Evolutionary conservation across 2,797 vertebrate genomes (phyloP).

Genomic region (Knipowitschia caucasica): DNA sequence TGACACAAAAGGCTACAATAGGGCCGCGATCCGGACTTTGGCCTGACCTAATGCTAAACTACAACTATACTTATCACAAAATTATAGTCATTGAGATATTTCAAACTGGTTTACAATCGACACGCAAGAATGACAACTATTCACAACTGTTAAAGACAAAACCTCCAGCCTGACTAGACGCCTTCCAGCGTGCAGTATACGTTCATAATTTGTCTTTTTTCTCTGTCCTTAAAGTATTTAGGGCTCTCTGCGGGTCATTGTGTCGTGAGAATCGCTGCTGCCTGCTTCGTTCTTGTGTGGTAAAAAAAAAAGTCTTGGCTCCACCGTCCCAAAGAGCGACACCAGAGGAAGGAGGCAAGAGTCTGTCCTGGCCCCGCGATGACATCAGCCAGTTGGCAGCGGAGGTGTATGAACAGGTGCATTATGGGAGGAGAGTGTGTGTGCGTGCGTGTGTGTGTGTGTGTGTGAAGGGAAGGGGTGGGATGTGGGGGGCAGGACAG

Average conservation of each 20-base stretch:
- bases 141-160: no score
- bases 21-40: no score
- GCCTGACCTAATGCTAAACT: no score
- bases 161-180: neutral
- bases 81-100: no score
- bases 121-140: no score
- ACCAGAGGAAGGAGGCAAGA: conserved; percentile 65
- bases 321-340: conserved; percentile 51
- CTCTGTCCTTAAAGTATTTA: conserved; percentile 4
- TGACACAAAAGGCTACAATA: no score
- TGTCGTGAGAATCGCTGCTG: conserved; percentile 44
- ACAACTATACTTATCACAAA: no score
- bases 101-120: no score
- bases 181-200: neutral
- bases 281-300: conserved; percentile 16
- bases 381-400: conserved; percentile 79
- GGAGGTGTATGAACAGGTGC: conserved; percentile 77
- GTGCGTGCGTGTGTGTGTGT: no score
- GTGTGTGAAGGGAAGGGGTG: conserved; percentile 35
- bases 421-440: conserved; percentile 62
- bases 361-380: conserved; percentile 66
- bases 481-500: conserved; percentile 65
- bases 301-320: conserved; percentile 34
- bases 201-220: conserved; percentile 20
- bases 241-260: conserved; percentile 36